Evolutionary conservation across 2,888 invertebrate genomes (phyloP).

Genomic region (Apodemia mormo): DNA sequence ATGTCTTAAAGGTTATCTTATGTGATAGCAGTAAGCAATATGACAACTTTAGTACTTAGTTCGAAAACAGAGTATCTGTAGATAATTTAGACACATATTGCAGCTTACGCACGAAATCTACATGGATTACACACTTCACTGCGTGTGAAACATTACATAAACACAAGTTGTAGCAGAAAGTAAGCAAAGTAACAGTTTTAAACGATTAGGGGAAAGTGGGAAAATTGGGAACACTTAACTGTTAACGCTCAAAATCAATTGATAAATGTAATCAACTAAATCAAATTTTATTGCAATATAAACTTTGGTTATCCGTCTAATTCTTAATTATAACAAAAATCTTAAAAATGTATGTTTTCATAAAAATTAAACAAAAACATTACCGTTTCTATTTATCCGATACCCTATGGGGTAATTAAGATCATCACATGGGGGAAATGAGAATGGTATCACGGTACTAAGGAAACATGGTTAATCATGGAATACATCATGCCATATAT

Average conservation of each 20-base stretch:
- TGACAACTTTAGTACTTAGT: too few relatives aligned
- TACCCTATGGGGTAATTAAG: constrained; percentile 15
- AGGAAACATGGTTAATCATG: constrained; percentile 11
- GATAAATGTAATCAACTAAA: constrained; percentile 1
- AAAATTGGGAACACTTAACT: constrained; percentile 23
- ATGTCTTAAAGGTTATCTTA: too few relatives aligned
- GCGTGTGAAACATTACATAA: too few relatives aligned
- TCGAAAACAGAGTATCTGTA: too few relatives aligned
- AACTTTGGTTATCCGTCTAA: neutral
- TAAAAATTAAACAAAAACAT: constrained; percentile 28
- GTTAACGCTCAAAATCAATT: neutral
- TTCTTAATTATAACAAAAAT: constrained; percentile 6
- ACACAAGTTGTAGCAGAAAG: too few relatives aligned
- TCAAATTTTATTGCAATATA: constrained; percentile 18
- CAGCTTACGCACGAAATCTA: too few relatives aligned
- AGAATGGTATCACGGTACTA: constrained; percentile 25
- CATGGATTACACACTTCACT: too few relatives aligned
- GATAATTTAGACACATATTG: too few relatives aligned
- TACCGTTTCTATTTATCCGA: constrained; percentile 28
- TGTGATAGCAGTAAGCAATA: too few relatives aligned
- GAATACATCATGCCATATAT: too few relatives aligned
- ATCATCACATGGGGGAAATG: neutral
- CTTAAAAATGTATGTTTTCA: constrained; percentile 20
- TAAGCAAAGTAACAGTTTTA: too few relatives aligned
- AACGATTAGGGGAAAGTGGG: constrained; percentile 20